Evolutionary conservation across 2,888 invertebrate genomes (phyloP).

Genomic region (Agriopis marginaria): DNA sequence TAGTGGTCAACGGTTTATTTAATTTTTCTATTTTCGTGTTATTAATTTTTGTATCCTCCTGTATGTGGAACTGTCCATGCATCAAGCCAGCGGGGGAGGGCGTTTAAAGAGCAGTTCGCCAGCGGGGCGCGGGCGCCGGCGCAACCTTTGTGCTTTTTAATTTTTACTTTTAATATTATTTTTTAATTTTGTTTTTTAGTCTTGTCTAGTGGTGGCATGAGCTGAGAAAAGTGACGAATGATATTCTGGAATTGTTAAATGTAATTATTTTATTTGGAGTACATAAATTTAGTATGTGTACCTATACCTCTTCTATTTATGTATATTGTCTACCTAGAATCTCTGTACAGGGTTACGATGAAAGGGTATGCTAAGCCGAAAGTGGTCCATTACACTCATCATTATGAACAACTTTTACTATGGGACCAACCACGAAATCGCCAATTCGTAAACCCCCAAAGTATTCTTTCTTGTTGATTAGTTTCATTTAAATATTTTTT

Average conservation of each 20-base stretch:
- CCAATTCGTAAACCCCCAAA: too few relatives aligned
- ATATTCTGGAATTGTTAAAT: slow-evolving; percentile 42
- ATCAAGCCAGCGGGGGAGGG: slow-evolving; percentile 72
- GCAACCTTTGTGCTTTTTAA: slow-evolving; percentile 68
- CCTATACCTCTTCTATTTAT: background rate
- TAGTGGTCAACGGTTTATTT: background rate
- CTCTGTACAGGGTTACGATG: too few relatives aligned
- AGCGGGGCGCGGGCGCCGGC: slow-evolving; percentile 82
- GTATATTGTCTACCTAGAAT: too few relatives aligned
- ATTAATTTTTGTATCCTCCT: slow-evolving; percentile 45
- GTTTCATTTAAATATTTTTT: too few relatives aligned
- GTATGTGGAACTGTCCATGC: slow-evolving; percentile 54
- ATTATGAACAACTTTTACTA: too few relatives aligned
- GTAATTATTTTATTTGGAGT: slow-evolving; percentile 8
- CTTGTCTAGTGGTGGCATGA: slow-evolving; percentile 22
- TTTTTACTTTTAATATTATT: slow-evolving; percentile 34
- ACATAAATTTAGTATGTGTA: background rate
- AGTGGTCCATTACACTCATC: too few relatives aligned
- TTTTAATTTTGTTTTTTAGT: slow-evolving; percentile 49
- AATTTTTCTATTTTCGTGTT: background rate
- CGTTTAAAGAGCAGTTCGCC: slow-evolving; percentile 72
- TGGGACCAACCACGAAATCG: too few relatives aligned
- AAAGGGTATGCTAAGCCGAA: too few relatives aligned
- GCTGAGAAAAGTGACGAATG: slow-evolving; percentile 47
- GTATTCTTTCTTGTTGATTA: too few relatives aligned